phyloP scores from a whole-genome alignment of 2,113 vertebrate genomes.

The Acrocephalus kingi region DNA sequence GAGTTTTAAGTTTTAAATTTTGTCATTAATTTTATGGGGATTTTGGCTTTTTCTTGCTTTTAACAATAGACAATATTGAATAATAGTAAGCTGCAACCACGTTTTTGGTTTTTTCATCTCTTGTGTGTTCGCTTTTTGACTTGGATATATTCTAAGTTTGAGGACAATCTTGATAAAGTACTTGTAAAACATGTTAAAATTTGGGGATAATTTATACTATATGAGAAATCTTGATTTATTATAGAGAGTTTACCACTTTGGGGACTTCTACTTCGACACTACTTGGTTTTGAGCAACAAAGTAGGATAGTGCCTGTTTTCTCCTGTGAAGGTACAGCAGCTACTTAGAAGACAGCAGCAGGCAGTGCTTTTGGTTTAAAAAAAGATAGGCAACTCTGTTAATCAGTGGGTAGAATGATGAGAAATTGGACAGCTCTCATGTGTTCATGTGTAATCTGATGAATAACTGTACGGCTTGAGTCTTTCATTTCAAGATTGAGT shows the following conservation, averaged over 20 bases:
- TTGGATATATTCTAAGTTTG: neutral
- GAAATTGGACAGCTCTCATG: neutral
- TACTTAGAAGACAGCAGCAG: accelerated
- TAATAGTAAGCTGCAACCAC: neutral
- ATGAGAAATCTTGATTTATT: neutral
- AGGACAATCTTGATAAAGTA: neutral
- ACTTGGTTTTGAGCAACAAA: neutral
- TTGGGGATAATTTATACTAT: neutral
- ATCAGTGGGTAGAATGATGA: neutral
- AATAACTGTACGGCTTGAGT: neutral
- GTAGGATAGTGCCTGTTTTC: neutral
- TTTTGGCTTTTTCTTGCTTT: neutral
- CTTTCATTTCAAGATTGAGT: neutral
- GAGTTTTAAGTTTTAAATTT: neutral
- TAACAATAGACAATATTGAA: neutral
- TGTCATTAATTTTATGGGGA: neutral
- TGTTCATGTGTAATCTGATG: neutral
- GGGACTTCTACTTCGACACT: neutral
- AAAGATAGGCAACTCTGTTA: neutral
- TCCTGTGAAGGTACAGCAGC: neutral
- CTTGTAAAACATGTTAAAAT: neutral
- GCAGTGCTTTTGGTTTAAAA: neutral
- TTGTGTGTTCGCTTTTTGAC: neutral
- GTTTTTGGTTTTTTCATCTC: neutral
- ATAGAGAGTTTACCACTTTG: neutral